Evolutionary conservation across 1,140 invertebrate species (phyloP).

Genomic region (Procambarus clarkii): DNA sequence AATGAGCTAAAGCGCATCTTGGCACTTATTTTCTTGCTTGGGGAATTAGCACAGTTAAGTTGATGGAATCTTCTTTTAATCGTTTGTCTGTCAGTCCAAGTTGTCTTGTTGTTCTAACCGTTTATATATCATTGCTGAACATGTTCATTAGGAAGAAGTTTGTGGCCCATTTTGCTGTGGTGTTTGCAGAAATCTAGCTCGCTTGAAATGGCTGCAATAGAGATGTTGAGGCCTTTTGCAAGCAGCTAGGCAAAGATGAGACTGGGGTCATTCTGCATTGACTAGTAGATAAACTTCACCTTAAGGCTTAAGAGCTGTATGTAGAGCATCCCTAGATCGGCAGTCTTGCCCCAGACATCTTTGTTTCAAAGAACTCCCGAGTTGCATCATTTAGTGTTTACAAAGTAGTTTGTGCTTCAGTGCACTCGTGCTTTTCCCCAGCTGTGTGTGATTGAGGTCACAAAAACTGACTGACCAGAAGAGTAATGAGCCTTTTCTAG

Average conservation of each 20-base stretch:
- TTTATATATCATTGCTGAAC: slow-evolving; percentile 28
- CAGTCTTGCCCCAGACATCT: neutral
- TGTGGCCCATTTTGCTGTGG: slow-evolving; percentile 1
- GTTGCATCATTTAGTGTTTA: slow-evolving; percentile 37
- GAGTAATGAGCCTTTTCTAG: neutral
- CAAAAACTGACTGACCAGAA: slow-evolving; percentile 19
- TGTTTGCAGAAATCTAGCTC: neutral
- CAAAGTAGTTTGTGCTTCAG: slow-evolving; percentile 36
- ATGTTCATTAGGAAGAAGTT: slow-evolving; percentile 10
- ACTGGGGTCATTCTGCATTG: neutral
- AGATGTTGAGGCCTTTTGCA: neutral
- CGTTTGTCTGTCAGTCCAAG: slow-evolving; percentile 18
- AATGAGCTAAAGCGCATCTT: slow-evolving; percentile 46
- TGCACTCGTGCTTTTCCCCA: slow-evolving; percentile 46
- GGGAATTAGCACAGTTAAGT: slow-evolving; percentile 23
- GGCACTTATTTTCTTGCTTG: slow-evolving; percentile 44
- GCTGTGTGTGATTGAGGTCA: slow-evolving; percentile 46
- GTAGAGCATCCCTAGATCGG: neutral
- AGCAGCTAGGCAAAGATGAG: neutral
- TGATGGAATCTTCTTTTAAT: slow-evolving; percentile 12
- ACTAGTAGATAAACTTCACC: slow-evolving; percentile 2
- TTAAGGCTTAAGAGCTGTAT: neutral
- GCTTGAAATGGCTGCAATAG: neutral
- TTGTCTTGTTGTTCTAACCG: slow-evolving; percentile 33
- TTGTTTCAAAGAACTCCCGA: neutral